Base-by-base conservation (phyloP, 1,140 invertebrate species). In the Hermetia illucens region DNA sequence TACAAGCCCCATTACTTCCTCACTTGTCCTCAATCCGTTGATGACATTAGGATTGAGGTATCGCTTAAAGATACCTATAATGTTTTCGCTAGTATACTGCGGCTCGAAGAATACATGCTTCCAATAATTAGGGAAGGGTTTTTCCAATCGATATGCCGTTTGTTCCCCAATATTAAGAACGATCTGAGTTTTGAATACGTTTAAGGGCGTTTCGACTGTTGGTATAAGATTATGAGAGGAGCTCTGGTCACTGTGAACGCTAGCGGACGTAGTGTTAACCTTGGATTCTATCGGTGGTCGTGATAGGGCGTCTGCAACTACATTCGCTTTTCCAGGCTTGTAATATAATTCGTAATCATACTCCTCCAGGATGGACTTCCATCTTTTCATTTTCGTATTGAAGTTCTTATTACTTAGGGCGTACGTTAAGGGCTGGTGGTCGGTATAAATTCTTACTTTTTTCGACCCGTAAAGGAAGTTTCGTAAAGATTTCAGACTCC, bases 361-460 rank as follows among this genome's bases (percentile, higher is more conserved):
- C 33, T 60, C 44, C 16, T 43, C 37, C 16, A 48, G 34, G 32
- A 21, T 25, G 34, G 39, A 30, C 45, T 42, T 43, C 64, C 63
- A 69, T 31, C 59, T 42, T 3, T 55, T 46, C 8, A 68, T 39
- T 44, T 56, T 35, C 29, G 44, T 42, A 3, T 43, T 46, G n/a
- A 49, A 45, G 35, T 64, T 55, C 47, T 57, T 64, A 1, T 57
- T 48, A 12, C 49, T 51, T 9, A 52, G 38, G 5, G 69, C 41
- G 49, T 54, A 67, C 32, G 38, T 46, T 19, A 67, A 44, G 3
- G 61, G 55, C 41, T 55, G 51, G 39, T 70, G 50, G 32, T 57
- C 47, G 6, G 47, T 53, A 6, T 46, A 33, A 8, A 51, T 46
- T 39, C 38, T 46, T 8, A 53, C 48, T 41, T 52, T 48, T 13